These are phyloP conservation scores for Alethe castanea DNA, from an alignment of 2,113 vertebrate species.

Conservation along the genomic window DNA sequence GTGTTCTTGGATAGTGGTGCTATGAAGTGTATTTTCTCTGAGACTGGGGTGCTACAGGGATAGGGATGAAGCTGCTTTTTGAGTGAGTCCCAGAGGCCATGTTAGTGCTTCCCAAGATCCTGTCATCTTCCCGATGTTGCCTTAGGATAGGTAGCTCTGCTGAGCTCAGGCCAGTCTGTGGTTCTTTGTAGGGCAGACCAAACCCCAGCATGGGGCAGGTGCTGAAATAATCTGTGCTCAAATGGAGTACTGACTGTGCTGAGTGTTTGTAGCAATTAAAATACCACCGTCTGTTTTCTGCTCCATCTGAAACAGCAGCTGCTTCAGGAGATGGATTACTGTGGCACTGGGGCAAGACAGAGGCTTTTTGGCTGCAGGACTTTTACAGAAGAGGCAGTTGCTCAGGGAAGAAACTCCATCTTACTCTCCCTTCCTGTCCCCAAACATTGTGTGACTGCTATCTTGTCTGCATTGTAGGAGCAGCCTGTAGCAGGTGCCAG, in stretches of 20 bases:
- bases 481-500: neutral
- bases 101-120: neutral
- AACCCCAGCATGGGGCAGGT: neutral
- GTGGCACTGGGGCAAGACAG: neutral
- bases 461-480: neutral
- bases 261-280: neutral
- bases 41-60: neutral
- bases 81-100: neutral
- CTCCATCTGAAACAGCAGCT: neutral
- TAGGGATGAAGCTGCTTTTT: neutral
- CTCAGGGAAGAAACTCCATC: neutral
- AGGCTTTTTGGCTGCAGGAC: neutral
- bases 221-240: neutral
- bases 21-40: neutral
- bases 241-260: neutral
- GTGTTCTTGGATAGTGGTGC: neutral
- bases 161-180: neutral
- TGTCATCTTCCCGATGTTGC: neutral
- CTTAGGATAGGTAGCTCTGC: neutral
- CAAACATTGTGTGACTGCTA: neutral
- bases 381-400: neutral
- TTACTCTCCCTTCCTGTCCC: neutral
- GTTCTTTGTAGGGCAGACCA: neutral
- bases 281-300: neutral
- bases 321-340: neutral